Evolutionary conservation across 2,797 vertebrate genomes (phyloP).

Genomic region (Peromyscus eremicus): DNA sequence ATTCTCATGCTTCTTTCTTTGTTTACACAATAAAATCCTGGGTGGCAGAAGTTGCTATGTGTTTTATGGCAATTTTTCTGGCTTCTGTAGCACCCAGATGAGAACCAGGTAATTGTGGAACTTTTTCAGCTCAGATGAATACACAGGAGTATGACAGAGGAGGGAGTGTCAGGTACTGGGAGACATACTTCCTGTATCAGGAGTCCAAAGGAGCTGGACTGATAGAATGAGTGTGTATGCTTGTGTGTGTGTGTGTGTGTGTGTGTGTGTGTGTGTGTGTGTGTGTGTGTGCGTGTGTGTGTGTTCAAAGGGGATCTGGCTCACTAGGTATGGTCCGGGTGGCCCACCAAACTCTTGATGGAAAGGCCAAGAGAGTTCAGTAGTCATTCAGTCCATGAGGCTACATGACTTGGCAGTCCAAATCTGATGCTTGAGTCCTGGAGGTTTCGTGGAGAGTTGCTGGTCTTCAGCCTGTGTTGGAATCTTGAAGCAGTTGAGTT

Average conservation of each 20-base stretch:
- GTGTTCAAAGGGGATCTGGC: no score
- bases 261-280: background rate
- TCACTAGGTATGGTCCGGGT: background rate
- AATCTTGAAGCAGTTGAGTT: background rate
- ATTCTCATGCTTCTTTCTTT: slow-evolving; percentile 28
- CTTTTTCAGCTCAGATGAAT: background rate
- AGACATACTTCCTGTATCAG: background rate
- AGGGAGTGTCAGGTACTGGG: background rate
- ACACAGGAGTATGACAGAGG: background rate
- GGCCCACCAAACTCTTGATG: background rate
- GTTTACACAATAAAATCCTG: slow-evolving; percentile 18
- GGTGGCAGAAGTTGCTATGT: background rate
- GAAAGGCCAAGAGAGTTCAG: background rate
- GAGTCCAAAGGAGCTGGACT: background rate
- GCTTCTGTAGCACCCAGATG: background rate
- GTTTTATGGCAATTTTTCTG: background rate
- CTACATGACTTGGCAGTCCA: background rate
- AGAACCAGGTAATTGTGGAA: background rate
- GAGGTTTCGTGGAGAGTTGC: background rate
- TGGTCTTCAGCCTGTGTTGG: background rate
- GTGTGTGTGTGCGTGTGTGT: background rate
- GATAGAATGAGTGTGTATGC: background rate
- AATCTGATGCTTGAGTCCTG: no score
- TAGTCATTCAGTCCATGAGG: background rate
- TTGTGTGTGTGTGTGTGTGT: no score